These are phyloP conservation scores for Volucella inanis DNA, from an alignment of 2,888 invertebrate species.

Conservation along the genomic window DNA sequence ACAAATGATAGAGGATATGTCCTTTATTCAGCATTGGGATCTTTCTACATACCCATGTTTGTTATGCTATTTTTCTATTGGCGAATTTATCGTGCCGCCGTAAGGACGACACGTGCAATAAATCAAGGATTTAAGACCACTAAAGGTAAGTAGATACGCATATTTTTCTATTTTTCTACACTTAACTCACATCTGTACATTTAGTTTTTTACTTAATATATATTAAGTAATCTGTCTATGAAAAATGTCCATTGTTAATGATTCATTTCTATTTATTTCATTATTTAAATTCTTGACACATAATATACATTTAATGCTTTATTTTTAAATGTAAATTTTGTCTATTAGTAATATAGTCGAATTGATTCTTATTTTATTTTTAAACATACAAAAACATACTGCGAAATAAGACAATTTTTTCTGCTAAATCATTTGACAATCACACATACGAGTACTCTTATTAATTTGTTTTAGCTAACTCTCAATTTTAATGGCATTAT, in stretches of 20 bases:
- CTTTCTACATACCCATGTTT: conserved; percentile 98
- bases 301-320: conserved; percentile 43
- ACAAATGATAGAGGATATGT: conserved; percentile 98
- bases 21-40: conserved; percentile 98
- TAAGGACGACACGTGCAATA: conserved; percentile 95
- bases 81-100: conserved; percentile 97
- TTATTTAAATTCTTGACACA: conserved; percentile 29
- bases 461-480: conserved; percentile 26
- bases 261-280: conserved; percentile 35
- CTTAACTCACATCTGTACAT: conserved; percentile 45
- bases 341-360: conserved; percentile 56
- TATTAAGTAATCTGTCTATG: conserved; percentile 59
- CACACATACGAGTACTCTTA: conserved; percentile 14
- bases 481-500: conserved; percentile 16
- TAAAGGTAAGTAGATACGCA: conserved; percentile 85
- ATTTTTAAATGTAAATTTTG: conserved; percentile 54
- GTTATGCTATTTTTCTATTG: conserved; percentile 99
- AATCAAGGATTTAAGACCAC: conserved; percentile 95
- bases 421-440: conserved; percentile 24
- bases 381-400: conserved; percentile 5
- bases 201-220: conserved; percentile 41
- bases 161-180: conserved; percentile 14
- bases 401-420: conserved; percentile 5
- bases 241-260: conserved; percentile 58
- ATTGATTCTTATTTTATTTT: conserved; percentile 42